Base-by-base conservation (phyloP, 1,140 invertebrate genomes). In the Pseudomyrmex flavicornis region DNA sequence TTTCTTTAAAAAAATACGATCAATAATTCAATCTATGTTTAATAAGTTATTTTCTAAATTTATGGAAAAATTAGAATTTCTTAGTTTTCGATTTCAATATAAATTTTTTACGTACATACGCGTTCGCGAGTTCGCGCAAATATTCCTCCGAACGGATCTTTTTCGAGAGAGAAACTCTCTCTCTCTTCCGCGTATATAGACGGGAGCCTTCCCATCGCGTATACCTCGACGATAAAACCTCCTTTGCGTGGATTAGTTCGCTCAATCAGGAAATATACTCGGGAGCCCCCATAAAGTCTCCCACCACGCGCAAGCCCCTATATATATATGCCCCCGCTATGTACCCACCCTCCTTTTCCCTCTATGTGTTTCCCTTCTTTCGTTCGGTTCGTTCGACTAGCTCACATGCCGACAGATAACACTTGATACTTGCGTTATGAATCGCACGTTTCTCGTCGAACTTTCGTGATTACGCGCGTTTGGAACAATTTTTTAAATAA, bases 181-280 rank as follows among this genome's bases (percentile, higher is more conserved):
- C 35, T 35, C 35, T 35, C 35, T 35, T 85, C 48, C 75, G 22
- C 54, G 35, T 59, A 35, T 7, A 35, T 35, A 79, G 59, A 76
- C 54, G 69, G 72, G 84, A 72, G 72, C 89, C 87, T 85, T 90
- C 87, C 91, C 90, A 91, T 92, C 91, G 90, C 88, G 91, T 92
- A 92, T 90, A 92, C 89, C 90, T 87, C 89, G 90, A 91, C 91
- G 90, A 92, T 92, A 92, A 92, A 92, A 92, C 91, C 91, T 92
- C 86, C 91, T 92, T 92, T 92, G 91, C 91, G 91, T 91, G 91
- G 91, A 92, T 92, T 92, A 92, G 92, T 91, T 91, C 91, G 91
- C 92, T 92, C 92, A 92, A 92, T 92, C 92, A 92, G 90, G 91
- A 92, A 92, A 92, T 92, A 92, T 92, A 92, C 90, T 92, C 88